Percentiles rank a stretch among this genome's conserved stretches.
Conservation (phyloP, 23 tunicate species). For the Ascidia mentula region DNA sequence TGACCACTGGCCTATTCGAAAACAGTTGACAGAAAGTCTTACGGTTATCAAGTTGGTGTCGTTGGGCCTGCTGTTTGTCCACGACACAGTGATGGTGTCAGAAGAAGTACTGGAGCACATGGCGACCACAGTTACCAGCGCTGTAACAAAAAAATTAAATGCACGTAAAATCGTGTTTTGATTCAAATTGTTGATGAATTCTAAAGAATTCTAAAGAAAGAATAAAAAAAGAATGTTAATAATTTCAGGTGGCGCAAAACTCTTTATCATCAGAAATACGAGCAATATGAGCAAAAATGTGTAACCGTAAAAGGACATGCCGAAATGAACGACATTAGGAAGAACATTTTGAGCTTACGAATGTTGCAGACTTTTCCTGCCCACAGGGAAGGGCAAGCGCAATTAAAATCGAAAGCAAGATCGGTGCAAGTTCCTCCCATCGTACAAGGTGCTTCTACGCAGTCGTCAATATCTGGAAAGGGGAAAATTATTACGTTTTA, state of each 20-base stretch:
- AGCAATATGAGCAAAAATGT: too few species aligned
- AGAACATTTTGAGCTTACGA: slow-evolving; percentile 32
- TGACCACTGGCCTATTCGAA: neutral
- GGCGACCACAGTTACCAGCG: neutral
- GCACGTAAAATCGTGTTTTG: too few species aligned
- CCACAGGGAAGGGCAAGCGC: slow-evolving; percentile 49
- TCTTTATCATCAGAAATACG: too few species aligned
- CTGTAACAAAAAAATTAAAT: neutral
- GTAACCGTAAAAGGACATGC: too few species aligned
- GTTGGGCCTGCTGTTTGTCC: neutral
- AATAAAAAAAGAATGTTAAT: neutral
- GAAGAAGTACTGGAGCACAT: neutral
- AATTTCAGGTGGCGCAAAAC: too few species aligned
- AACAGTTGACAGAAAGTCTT: neutral
- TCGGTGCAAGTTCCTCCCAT: slow-evolving; percentile 57
- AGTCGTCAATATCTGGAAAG: neutral
- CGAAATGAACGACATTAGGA: neutral
- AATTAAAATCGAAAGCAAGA: slow-evolving; percentile 39
- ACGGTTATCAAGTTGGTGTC: neutral
- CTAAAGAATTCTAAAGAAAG: too few species aligned
- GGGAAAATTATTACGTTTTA: neutral
- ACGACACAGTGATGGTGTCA: neutral
- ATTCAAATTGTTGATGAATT: too few species aligned
- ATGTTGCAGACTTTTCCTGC: slow-evolving; percentile 47
- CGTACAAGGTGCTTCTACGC: slow-evolving; percentile 39